phyloP scores from a whole-genome alignment of 2,113 vertebrate species.

The Sylvilagus bachmani region DNA sequence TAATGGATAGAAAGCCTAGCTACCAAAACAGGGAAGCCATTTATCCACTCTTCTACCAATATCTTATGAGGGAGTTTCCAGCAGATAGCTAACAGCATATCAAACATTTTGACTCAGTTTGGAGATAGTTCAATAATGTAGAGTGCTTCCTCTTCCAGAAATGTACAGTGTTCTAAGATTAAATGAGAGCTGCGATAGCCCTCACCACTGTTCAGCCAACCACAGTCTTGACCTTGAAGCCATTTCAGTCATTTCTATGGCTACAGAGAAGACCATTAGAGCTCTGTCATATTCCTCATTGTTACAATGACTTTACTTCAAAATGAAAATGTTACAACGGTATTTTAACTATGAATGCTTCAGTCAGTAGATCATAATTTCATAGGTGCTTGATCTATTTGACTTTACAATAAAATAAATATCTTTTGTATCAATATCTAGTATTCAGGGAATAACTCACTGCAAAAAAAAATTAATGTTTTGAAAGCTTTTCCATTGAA shows the following conservation, averaged over 20 bases:
- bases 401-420: constrained; percentile 41
- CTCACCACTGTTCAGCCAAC: neutral
- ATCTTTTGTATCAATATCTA: neutral
- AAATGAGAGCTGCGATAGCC: neutral
- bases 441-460: neutral
- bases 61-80: neutral
- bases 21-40: neutral
- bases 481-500: constrained; percentile 35
- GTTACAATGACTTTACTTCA: neutral
- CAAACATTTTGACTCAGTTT: neutral
- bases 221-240: neutral
- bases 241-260: neutral
- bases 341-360: neutral
- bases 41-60: neutral
- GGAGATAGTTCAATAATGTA: constrained; percentile 62
- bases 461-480: neutral
- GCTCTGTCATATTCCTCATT: neutral
- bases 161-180: neutral
- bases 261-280: neutral
- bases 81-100: neutral
- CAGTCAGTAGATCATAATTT: neutral
- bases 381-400: neutral
- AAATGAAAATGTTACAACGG: constrained; percentile 17
- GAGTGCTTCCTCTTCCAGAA: constrained; percentile 53
- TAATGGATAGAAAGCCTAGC: neutral